Evolutionary conservation across 2,113 vertebrate genomes (phyloP).

Genomic region (Pungitius pungitius): DNA sequence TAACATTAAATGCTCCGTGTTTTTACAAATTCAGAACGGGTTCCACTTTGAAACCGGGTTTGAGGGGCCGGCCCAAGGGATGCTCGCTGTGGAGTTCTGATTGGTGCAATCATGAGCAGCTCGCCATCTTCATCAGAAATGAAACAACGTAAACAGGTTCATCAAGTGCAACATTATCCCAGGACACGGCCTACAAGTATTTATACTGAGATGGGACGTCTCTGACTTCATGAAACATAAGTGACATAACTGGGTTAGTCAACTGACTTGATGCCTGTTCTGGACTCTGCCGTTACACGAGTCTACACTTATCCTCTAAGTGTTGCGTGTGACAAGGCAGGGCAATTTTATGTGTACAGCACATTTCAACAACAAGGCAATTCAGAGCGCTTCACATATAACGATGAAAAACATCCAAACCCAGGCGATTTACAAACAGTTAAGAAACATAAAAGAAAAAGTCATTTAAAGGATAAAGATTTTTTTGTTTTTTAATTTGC

Average conservation of each 20-base stretch:
- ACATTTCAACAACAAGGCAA: too few species aligned
- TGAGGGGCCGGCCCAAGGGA: neutral
- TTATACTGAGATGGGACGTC: neutral
- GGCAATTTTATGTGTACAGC: too few species aligned
- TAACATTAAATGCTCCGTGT: neutral
- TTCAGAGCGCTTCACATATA: too few species aligned
- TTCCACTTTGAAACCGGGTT: neutral
- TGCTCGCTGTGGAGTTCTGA: neutral
- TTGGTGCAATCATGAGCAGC: too few species aligned
- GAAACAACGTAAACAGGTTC: neutral
- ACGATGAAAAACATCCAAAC: too few species aligned
- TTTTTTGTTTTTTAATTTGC: too few species aligned
- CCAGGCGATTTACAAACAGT: too few species aligned
- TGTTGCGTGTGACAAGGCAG: neutral
- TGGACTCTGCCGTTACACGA: neutral
- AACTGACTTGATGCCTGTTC: neutral
- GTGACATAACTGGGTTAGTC: conserved; percentile 1
- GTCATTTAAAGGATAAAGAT: neutral
- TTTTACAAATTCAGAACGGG: neutral
- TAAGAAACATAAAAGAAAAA: too few species aligned
- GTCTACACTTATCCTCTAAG: neutral
- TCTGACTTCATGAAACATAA: neutral
- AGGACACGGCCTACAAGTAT: neutral
- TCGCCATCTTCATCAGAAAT: neutral
- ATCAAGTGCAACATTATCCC: neutral